Conservation (phyloP, 2,888 invertebrate genomes). For the Nesidiocoris tenuis region DNA sequence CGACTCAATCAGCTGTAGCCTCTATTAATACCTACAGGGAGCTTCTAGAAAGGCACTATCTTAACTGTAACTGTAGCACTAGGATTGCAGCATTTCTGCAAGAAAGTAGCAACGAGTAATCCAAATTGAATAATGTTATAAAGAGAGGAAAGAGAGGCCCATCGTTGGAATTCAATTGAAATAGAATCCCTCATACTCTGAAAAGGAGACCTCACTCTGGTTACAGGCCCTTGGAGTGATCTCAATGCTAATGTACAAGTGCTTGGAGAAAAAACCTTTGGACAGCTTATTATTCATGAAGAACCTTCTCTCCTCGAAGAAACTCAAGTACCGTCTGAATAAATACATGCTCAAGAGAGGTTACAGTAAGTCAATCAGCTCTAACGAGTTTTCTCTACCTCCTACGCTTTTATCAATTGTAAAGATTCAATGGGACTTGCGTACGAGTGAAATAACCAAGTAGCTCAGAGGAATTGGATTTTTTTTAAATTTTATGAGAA, state of each 20-base stretch:
- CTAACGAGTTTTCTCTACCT: neutral
- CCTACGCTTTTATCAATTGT: neutral
- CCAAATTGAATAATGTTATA: neutral
- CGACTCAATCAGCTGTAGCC: too few relatives aligned
- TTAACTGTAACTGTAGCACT: too few relatives aligned
- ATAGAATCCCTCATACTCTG: neutral
- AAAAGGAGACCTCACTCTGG: neutral
- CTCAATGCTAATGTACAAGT: constrained; percentile 14
- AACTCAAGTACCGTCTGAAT: constrained; percentile 23
- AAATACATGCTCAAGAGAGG: constrained; percentile 34
- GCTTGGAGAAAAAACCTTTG: constrained; percentile 18
- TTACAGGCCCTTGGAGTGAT: constrained; percentile 14
- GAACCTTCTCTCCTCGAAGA: neutral
- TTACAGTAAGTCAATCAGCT: constrained; percentile 20
- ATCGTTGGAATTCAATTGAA: neutral
- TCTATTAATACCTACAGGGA: too few relatives aligned
- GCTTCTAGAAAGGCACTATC: too few relatives aligned
- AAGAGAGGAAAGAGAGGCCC: neutral
- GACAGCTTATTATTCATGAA: constrained; percentile 4
- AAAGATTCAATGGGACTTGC: neutral
- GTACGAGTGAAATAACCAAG: too few relatives aligned
- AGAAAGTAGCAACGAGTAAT: too few relatives aligned
- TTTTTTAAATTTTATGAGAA: too few relatives aligned
- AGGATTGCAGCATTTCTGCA: too few relatives aligned
- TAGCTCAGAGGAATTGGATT: too few relatives aligned